phyloP scores from a whole-genome alignment of 2,888 invertebrate genomes.

The Cerastis rubricosa region DNA sequence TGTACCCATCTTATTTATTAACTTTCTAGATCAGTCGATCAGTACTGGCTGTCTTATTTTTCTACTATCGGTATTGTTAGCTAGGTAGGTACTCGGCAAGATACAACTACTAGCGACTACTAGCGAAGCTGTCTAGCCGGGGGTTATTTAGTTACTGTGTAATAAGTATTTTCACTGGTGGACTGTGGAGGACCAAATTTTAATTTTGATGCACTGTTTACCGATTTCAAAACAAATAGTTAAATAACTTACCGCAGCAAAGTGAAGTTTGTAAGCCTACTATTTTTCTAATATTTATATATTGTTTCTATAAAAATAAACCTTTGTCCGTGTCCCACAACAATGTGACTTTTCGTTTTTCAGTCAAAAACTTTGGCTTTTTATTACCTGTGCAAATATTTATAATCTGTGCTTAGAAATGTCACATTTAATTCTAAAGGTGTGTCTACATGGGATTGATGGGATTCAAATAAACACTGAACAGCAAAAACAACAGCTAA shows the following conservation, averaged over 20 bases:
- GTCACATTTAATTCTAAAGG: conserved; percentile 41
- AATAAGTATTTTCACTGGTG: not conserved
- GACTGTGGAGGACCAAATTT: not conserved
- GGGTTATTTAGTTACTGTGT: not conserved
- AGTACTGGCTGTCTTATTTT: not conserved
- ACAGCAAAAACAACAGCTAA: not conserved
- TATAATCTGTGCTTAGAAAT: conserved; percentile 42
- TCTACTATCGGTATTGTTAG: not conserved
- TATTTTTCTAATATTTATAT: too few relatives aligned
- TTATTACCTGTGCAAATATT: conserved; percentile 24
- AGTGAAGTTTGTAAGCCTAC: not conserved
- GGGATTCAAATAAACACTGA: not conserved
- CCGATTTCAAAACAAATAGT: not conserved
- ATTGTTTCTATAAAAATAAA: too few relatives aligned
- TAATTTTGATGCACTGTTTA: not conserved
- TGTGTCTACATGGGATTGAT: not conserved
- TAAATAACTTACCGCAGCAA: not conserved
- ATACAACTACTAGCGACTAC: not conserved
- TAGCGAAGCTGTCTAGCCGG: not conserved
- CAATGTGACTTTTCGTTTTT: not conserved
- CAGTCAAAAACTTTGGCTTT: not conserved
- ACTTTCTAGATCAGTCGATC: not conserved
- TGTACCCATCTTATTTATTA: not conserved
- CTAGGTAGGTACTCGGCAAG: not conserved
- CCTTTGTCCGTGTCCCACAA: not conserved